phyloP scores from a whole-genome alignment of 2,113 vertebrate genomes.

The Elephas maximus region DNA sequence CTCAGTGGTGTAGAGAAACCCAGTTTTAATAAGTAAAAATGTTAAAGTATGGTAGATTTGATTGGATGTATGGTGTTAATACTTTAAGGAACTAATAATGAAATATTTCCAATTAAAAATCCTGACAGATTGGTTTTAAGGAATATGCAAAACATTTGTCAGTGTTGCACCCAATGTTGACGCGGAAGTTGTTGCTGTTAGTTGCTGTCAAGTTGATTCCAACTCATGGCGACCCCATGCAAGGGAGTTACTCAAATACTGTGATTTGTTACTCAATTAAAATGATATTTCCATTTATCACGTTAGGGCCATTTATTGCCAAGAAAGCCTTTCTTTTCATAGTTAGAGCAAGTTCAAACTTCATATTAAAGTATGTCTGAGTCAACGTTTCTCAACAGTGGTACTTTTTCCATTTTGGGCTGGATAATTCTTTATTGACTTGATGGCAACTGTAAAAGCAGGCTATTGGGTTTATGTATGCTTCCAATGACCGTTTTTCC shows the following conservation, averaged over 20 bases:
- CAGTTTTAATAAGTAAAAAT: slow-evolving; percentile 28
- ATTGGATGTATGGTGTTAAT: not conserved
- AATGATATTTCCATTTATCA: not conserved
- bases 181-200: not conserved
- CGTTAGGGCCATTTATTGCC: not conserved
- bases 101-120: not conserved
- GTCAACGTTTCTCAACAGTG: not conserved
- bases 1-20: not conserved
- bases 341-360: not conserved
- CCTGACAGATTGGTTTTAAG: slow-evolving; percentile 1
- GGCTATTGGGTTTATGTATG: not conserved
- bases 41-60: not conserved
- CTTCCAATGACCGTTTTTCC: not conserved
- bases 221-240: not conserved
- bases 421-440: not conserved
- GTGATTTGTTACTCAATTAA: slow-evolving; percentile 31
- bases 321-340: slow-evolving; percentile 18
- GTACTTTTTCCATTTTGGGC: not conserved
- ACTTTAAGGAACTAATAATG: slow-evolving; percentile 28
- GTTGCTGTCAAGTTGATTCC: not conserved
- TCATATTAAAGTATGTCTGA: not conserved
- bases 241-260: slow-evolving; percentile 15
- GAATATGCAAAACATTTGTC: slow-evolving; percentile 26
- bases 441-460: not conserved
- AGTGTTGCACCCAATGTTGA: not conserved